Evolutionary conservation across 2,888 invertebrate genomes (phyloP).

Genomic region (Selenia dentaria): DNA sequence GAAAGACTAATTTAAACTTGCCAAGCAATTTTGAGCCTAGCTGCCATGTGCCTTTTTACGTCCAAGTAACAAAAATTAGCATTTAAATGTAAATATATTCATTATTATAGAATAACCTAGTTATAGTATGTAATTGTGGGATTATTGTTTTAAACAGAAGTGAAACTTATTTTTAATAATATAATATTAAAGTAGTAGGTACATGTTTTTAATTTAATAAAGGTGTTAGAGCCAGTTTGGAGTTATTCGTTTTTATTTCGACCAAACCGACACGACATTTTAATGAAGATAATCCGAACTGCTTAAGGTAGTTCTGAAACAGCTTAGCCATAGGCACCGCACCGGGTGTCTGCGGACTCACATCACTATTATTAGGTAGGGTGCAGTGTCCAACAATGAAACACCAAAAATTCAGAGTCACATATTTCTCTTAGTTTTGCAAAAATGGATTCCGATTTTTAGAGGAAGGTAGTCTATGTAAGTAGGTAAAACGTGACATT

Average conservation of each 20-base stretch:
- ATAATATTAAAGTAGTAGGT: neutral
- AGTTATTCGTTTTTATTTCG: neutral
- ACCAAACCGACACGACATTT: no score
- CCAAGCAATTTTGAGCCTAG: slow-evolving; percentile 54
- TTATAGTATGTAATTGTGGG: neutral
- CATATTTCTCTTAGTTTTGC: no score
- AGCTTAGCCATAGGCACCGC: no score
- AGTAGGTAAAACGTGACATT: neutral
- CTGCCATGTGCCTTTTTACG: slow-evolving; percentile 41
- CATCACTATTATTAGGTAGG: no score
- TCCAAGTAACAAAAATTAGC: slow-evolving; percentile 41
- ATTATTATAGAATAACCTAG: neutral
- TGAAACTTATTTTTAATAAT: neutral
- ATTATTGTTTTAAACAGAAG: neutral
- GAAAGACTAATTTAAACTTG: slow-evolving; percentile 53
- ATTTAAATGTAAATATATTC: slow-evolving; percentile 27
- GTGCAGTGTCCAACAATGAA: no score
- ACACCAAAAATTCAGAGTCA: no score
- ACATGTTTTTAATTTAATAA: neutral
- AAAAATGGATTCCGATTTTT: neutral
- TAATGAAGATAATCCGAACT: no score
- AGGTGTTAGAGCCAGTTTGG: neutral
- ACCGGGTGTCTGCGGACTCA: no score
- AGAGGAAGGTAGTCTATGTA: neutral
- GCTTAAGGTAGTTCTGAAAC: no score